Evolutionary conservation across 2,797 vertebrate genomes (phyloP).

Genomic region (Bradypus variegatus): DNA sequence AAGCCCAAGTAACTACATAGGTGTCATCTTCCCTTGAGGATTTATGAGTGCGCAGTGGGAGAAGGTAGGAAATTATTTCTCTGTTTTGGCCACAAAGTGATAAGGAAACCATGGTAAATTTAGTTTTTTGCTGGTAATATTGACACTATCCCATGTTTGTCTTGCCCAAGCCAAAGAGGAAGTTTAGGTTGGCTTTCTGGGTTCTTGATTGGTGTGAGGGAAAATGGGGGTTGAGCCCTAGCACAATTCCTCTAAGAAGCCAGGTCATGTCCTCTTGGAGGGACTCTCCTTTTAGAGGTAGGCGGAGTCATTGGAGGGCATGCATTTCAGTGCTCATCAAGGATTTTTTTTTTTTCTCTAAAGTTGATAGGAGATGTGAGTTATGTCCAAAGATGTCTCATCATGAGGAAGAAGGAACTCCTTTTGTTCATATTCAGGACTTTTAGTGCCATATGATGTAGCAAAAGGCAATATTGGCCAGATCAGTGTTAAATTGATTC

Average conservation of each 20-base stretch:
- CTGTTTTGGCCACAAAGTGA: not conserved
- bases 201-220: not conserved
- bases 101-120: not conserved
- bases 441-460: slow-evolving; percentile 64
- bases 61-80: not conserved
- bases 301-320: not conserved
- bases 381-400: slow-evolving; percentile 57
- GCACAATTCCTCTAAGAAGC: no score
- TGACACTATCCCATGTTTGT: not conserved
- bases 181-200: not conserved
- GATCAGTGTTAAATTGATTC: slow-evolving; percentile 61
- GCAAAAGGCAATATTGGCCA: slow-evolving; percentile 63
- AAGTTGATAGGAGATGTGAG: slow-evolving; percentile 55
- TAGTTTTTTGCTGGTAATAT: not conserved
- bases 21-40: not conserved
- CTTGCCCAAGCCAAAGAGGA: not conserved
- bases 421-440: slow-evolving; percentile 46
- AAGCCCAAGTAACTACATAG: not conserved
- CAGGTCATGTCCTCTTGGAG: accelerated
- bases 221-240: not conserved
- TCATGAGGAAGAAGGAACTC: slow-evolving; percentile 41
- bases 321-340: slow-evolving; percentile 33
- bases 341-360: slow-evolving; percentile 54
- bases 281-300: not conserved
- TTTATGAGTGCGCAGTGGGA: not conserved